Evolutionary conservation across 1,140 invertebrate species (phyloP).

Genomic region (Drepana arcuata): DNA sequence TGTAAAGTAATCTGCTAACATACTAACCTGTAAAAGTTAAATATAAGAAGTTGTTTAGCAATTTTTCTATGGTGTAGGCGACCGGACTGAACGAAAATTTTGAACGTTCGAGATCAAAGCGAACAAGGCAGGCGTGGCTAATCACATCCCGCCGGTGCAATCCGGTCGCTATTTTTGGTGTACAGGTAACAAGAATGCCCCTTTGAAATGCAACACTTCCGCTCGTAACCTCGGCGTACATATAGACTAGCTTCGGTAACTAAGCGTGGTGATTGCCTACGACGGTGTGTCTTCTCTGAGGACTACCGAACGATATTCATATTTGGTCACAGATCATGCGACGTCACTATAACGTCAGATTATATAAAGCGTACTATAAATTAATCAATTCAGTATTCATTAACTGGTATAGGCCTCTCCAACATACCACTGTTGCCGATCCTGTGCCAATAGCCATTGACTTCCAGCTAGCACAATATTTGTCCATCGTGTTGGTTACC

Average conservation of each 20-base stretch:
- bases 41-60: too few species aligned
- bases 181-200: slow-evolving; percentile 48
- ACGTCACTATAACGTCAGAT: not conserved
- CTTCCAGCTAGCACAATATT: not conserved
- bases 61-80: too few species aligned
- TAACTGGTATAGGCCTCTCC: not conserved
- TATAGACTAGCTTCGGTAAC: not conserved
- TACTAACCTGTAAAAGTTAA: too few species aligned
- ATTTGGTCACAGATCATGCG: too few species aligned
- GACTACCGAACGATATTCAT: not conserved
- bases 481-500: not conserved
- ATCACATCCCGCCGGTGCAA: slow-evolving; percentile 28
- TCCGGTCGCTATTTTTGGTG: slow-evolving; percentile 40
- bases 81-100: too few species aligned
- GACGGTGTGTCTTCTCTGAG: not conserved
- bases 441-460: too few species aligned
- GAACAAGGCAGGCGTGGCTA: slow-evolving; percentile 33
- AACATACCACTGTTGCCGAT: too few species aligned
- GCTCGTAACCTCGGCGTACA: slow-evolving; percentile 30
- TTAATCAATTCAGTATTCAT: not conserved
- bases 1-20: too few species aligned
- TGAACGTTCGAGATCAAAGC: slow-evolving; percentile 43
- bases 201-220: slow-evolving; percentile 62
- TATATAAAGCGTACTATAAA: not conserved
- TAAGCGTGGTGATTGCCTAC: slow-evolving; percentile 12